phyloP scores from a whole-genome alignment of 1,140 invertebrate species.

The Drosophila dunni region DNA sequence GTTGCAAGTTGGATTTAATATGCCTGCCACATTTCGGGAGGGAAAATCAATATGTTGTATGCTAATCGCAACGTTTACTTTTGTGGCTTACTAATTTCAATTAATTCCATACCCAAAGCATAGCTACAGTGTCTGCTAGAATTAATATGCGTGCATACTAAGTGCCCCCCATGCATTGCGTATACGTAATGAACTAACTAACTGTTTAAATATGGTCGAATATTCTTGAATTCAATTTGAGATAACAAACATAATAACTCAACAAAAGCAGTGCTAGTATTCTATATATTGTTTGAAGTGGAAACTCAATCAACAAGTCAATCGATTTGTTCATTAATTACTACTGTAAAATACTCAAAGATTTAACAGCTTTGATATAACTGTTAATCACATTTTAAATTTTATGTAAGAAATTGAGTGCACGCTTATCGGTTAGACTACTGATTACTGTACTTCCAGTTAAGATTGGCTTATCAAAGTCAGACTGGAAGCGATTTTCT shows the following conservation, averaged over 20 bases:
- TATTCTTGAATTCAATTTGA: constrained; percentile 9
- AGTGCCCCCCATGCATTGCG: constrained; percentile 1
- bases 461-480: constrained; percentile 25
- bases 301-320: constrained; percentile 6
- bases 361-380: neutral
- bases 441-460: neutral
- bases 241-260: constrained; percentile 11
- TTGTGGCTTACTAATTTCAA: constrained; percentile 59
- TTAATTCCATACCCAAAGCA: constrained; percentile 38
- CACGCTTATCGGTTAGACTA: neutral
- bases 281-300: neutral
- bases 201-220: constrained; percentile 18
- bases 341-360: constrained; percentile 1
- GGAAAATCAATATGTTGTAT: constrained; percentile 44
- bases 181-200: constrained; percentile 13
- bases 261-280: neutral
- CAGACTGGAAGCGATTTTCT: constrained; percentile 8
- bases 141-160: constrained; percentile 26
- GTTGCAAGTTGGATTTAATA: constrained; percentile 32
- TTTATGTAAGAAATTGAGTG: constrained; percentile 1
- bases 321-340: neutral
- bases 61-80: constrained; percentile 34
- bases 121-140: constrained; percentile 10
- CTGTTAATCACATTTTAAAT: neutral
- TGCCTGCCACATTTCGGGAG: constrained; percentile 10